Evolutionary conservation across 1,140 invertebrate genomes (phyloP).

Genomic region (Probaryconus sp.): DNA sequence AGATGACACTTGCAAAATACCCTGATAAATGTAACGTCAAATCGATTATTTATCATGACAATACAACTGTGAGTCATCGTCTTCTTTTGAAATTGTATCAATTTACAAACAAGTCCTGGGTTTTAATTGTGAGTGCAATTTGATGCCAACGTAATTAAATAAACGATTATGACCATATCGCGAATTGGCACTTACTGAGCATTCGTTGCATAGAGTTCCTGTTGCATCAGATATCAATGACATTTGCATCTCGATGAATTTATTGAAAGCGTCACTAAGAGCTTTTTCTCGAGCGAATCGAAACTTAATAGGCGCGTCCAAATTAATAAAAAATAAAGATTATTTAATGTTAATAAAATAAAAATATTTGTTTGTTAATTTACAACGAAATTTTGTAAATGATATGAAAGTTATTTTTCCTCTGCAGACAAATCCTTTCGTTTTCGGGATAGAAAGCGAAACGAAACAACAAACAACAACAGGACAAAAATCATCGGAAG

Average conservation of each 20-base stretch:
- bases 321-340: no score
- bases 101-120: slow-evolving; percentile 33
- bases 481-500: slow-evolving; percentile 60
- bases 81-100: slow-evolving; percentile 20
- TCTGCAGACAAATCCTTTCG: slow-evolving; percentile 69
- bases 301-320: no score
- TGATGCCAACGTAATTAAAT: slow-evolving; percentile 1
- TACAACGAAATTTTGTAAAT: no score
- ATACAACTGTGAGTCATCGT: slow-evolving; percentile 7
- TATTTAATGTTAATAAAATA: no score
- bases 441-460: slow-evolving; percentile 64
- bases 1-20: slow-evolving; percentile 34
- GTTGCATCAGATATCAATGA: slow-evolving; percentile 11
- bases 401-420: slow-evolving; percentile 16
- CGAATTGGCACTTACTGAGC: neutral
- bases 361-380: no score
- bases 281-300: no score
- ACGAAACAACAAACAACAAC: slow-evolving; percentile 68
- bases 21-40: slow-evolving; percentile 17
- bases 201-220: slow-evolving; percentile 18
- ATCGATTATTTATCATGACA: slow-evolving; percentile 39
- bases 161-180: slow-evolving; percentile 5
- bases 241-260: no score
- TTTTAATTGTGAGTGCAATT: slow-evolving; percentile 21
- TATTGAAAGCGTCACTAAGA: no score